Conservation (phyloP, 1,140 invertebrate genomes). For the Drosophila nasuta region DNA sequence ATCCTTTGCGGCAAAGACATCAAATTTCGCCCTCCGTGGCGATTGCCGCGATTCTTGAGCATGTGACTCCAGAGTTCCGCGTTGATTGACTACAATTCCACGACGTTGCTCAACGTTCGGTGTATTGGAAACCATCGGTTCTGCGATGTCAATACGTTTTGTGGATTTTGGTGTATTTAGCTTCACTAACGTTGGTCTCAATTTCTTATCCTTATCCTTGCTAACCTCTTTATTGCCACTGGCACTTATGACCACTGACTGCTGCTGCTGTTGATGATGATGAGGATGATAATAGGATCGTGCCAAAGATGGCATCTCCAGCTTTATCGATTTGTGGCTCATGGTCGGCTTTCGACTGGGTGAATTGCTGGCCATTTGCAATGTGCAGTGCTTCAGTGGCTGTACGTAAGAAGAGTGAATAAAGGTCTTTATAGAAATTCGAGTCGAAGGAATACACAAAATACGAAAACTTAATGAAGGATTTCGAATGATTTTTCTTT, state of each 20-base stretch:
- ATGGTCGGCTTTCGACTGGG: slow-evolving; percentile 21
- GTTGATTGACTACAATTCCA: background rate
- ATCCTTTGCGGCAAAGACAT: background rate
- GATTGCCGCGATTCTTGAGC: background rate
- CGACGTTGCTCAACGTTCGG: background rate
- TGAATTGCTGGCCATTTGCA: slow-evolving; percentile 35
- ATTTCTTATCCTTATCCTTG: slow-evolving; percentile 22
- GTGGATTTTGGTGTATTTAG: slow-evolving; percentile 7
- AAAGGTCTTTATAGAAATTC: slow-evolving; percentile 7
- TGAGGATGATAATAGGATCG: background rate
- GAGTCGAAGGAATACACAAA: slow-evolving; percentile 19
- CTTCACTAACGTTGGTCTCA: background rate
- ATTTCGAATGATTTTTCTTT: slow-evolving; percentile 1
- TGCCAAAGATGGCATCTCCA: slow-evolving; percentile 12
- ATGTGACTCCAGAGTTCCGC: background rate
- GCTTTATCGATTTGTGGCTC: slow-evolving; percentile 25
- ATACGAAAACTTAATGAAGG: slow-evolving; percentile 16
- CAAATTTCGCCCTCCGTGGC: slow-evolving; percentile 10
- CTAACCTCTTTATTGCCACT: slow-evolving; percentile 26
- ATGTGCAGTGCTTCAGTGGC: background rate
- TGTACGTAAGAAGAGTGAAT: background rate
- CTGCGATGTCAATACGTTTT: slow-evolving; percentile 24
- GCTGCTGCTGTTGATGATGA: no score
- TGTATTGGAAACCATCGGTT: background rate
- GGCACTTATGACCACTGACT: slow-evolving; percentile 4